phyloP scores from a whole-genome alignment of 2,888 invertebrate genomes.

The Phyllotreta cruciferae region DNA sequence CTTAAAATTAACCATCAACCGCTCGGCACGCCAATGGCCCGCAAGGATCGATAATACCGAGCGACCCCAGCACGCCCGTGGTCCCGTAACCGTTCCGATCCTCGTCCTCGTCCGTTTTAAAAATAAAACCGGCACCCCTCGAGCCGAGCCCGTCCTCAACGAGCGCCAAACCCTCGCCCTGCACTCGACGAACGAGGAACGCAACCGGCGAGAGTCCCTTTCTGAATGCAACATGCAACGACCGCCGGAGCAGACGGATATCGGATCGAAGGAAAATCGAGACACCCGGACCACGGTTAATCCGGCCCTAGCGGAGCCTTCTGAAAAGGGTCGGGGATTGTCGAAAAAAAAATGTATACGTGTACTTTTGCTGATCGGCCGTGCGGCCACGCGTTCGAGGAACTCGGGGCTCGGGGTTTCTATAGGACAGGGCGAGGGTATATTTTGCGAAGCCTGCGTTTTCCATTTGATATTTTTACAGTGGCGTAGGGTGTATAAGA shows the following conservation, averaged over 20 bases:
- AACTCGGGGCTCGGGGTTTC: background rate
- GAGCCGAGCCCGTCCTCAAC: no score
- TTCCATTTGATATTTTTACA: no score
- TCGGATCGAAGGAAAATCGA: slow-evolving; percentile 12
- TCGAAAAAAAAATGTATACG: slow-evolving; percentile 5
- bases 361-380: background rate
- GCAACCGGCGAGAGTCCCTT: no score
- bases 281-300: slow-evolving; percentile 45
- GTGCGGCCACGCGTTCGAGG: background rate
- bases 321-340: slow-evolving; percentile 27
- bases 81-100: no score
- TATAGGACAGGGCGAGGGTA: background rate
- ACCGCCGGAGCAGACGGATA: no score
- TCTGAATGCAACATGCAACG: no score
- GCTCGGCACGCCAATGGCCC: background rate
- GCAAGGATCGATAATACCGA: slow-evolving; percentile 14
- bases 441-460: no score
- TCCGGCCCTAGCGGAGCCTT: slow-evolving; percentile 36
- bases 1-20: background rate
- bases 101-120: no score
- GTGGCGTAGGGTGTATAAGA: no score
- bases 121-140: no score
- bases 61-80: background rate
- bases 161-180: no score
- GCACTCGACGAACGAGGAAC: no score